Evolutionary conservation across 1,140 invertebrate species (phyloP).

Genomic region (Theocolax elegans): DNA sequence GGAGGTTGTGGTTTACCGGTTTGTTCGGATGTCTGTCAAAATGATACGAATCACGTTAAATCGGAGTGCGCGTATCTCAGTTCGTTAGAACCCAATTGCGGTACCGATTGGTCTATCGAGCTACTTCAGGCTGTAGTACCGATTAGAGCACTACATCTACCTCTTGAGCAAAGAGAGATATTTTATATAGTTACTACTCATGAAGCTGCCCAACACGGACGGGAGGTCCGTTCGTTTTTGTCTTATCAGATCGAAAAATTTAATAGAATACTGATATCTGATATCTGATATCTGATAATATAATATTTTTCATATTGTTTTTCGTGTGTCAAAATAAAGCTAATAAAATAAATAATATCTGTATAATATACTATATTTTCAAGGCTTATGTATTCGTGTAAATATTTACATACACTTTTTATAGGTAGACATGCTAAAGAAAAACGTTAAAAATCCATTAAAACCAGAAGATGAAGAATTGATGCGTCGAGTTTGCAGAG

Average conservation of each 20-base stretch:
- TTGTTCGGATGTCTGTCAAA: slow-evolving; percentile 71
- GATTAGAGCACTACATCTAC: slow-evolving; percentile 64
- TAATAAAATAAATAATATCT: too few relatives aligned
- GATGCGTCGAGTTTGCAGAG: slow-evolving; percentile 71
- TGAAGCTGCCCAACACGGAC: slow-evolving; percentile 29
- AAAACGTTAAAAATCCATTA: slow-evolving; percentile 68
- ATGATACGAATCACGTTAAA: slow-evolving; percentile 65
- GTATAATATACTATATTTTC: too few relatives aligned
- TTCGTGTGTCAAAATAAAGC: too few relatives aligned
- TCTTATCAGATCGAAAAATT: too few relatives aligned
- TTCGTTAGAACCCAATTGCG: slow-evolving; percentile 66
- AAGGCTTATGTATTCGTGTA: too few relatives aligned
- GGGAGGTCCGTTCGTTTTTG: slow-evolving; percentile 40
- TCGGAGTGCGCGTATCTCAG: slow-evolving; percentile 72
- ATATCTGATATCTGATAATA: too few relatives aligned
- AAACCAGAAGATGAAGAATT: slow-evolving; percentile 70
- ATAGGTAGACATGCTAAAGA: slow-evolving; percentile 69
- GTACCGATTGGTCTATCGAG: slow-evolving; percentile 64
- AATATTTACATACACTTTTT: too few relatives aligned
- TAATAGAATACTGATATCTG: too few relatives aligned
- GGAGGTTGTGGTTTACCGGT: slow-evolving; percentile 71
- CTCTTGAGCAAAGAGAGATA: background rate
- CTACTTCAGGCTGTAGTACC: slow-evolving; percentile 69
- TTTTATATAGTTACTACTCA: slow-evolving; percentile 13
- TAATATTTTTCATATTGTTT: too few relatives aligned